A percentile compares a stretch with the other conserved stretches of the same genome.
Evolutionary conservation across 37 sponge, comb jelly and placozoan genomes (phyloP).

Genomic region (Eunapius fragilis): DNA sequence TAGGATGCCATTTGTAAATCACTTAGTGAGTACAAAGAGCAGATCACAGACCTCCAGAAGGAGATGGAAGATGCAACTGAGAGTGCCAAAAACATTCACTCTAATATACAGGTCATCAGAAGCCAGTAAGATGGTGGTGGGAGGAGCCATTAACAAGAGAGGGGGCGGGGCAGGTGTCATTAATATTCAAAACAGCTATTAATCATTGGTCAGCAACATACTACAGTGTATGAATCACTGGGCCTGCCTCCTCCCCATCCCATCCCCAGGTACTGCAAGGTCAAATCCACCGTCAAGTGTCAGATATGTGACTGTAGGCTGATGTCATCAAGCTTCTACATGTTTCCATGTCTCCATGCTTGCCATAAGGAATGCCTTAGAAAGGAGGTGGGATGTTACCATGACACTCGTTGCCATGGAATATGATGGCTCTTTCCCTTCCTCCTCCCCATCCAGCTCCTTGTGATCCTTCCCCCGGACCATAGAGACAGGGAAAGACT

Average conservation of each 20-base stretch:
- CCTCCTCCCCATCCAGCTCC: too few relatives aligned
- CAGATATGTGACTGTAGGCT: constrained; percentile 79
- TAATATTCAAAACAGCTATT: too few relatives aligned
- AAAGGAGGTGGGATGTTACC: constrained; percentile 14
- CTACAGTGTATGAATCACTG: background rate
- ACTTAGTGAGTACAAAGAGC: constrained; percentile 84
- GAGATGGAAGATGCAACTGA: constrained; percentile 96
- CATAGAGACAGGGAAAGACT: background rate
- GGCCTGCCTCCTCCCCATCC: background rate
- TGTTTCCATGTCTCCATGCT: constrained; percentile 95
- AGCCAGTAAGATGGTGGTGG: constrained; percentile 63
- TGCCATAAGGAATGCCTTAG: constrained; percentile 92
- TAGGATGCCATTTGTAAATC: constrained; percentile 95
- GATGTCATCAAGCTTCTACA: constrained; percentile 86
- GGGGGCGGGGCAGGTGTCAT: too few relatives aligned
- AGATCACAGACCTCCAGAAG: constrained; percentile 81
- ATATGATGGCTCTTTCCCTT: background rate
- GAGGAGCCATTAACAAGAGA: background rate
- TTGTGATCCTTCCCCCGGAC: background rate
- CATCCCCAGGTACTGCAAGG: constrained; percentile 68
- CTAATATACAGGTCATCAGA: constrained; percentile 88
- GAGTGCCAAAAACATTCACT: constrained; percentile 84
- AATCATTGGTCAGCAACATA: too few relatives aligned
- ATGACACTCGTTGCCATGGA: too few relatives aligned
- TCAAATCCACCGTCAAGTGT: constrained; percentile 71